Evolutionary conservation across 2,888 invertebrate species (phyloP), one percentile per base, ranked within the genome.

Genomic region (Phymatocera aterrima): DNA sequence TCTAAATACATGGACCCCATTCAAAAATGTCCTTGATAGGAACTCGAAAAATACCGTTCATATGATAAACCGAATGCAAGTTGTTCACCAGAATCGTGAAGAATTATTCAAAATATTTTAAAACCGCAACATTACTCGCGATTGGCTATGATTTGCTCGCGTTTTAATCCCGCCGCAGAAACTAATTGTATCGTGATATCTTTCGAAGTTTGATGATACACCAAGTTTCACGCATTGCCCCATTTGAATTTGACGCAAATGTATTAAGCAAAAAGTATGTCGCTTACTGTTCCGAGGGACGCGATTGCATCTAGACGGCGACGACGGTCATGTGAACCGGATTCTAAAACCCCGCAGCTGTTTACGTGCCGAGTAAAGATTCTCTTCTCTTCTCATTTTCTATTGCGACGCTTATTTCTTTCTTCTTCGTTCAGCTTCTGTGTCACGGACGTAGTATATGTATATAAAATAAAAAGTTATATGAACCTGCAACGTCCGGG

Each of bases 301-400:
- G 31, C 75, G 51, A 54, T 43, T 54, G 3, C 5, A 61, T 72
- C 51, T 72, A 72, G 51, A 72, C 72, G 51, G 72, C 31, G 48
- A 51, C 51, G 79, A 83, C 79, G 79, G 80, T 82, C 88, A 87
- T 88, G 88, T 87, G 88, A 88, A 88, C 88, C 88, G 88, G 88
- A 88, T 88, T 87, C 86, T 80, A 83, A 80, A 1, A n/a, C n/a
- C 54, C 5, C 40, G 75, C 75, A 75, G 75, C 75, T 75, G 75
- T 57, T 24, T 75, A 37, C 57, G 60, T 57, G 57, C 51, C 72
- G 72, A 72, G 72, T 54, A 51, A 57, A 60, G 77, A 28, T 24
- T 70, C 21, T 60, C 46, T 80, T 75, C 72, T 60, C 54, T 79
- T 77, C 78, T 37, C 48, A 72, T 46, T 72, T 57, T 51, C 72